Evolutionary conservation across 2,113 vertebrate species (phyloP).

Genomic region (Acanthochromis polyacanthus): DNA sequence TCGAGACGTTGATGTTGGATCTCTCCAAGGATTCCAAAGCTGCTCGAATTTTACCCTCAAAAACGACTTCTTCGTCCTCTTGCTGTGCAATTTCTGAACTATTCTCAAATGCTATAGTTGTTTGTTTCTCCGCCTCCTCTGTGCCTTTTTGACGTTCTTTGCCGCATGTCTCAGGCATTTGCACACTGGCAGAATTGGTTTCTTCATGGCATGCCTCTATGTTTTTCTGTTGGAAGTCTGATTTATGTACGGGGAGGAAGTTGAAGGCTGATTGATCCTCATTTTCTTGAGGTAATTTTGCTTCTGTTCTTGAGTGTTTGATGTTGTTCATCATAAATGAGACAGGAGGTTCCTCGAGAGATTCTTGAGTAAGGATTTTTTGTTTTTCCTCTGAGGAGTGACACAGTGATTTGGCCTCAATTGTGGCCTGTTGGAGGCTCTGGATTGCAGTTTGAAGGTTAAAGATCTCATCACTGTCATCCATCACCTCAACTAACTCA

Average conservation of each 20-base stretch:
- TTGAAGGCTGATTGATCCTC: neutral
- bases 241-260: conserved; percentile 27
- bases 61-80: conserved; percentile 85
- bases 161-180: conserved; percentile 43
- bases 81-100: conserved; percentile 74
- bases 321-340: neutral
- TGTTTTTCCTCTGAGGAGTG: conserved; percentile 83
- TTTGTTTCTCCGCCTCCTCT: conserved; percentile 74
- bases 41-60: conserved; percentile 87
- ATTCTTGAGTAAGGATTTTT: conserved; percentile 53
- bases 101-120: conserved; percentile 76
- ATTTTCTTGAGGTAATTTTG: conserved; percentile 14
- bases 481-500: conserved; percentile 48
- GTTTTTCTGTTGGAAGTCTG: conserved; percentile 55
- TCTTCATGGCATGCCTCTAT: conserved; percentile 71
- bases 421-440: conserved; percentile 84
- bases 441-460: conserved; percentile 87
- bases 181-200: conserved; percentile 78
- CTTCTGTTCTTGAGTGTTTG: conserved; percentile 3
- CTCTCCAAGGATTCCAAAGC: conserved; percentile 89
- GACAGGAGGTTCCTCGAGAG: conserved; percentile 16
- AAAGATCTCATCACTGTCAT: conserved; percentile 57
- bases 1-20: conserved; percentile 90
- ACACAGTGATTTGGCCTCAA: conserved; percentile 86
- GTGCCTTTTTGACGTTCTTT: conserved; percentile 33